These are phyloP conservation scores for Zootermopsis nevadensis DNA, from an alignment of 2,888 invertebrate genomes.

Conservation along the genomic window DNA sequence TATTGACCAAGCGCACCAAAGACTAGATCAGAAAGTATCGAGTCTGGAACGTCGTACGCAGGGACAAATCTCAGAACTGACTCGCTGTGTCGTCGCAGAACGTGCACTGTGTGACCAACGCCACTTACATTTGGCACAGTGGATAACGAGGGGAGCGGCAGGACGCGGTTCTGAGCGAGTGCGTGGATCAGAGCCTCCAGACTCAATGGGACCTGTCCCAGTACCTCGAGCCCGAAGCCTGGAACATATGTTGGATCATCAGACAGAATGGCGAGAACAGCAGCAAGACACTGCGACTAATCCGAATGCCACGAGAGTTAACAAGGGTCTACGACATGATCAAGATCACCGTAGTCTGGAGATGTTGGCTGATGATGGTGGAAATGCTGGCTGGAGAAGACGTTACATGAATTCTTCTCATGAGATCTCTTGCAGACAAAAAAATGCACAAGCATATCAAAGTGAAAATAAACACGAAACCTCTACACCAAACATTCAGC, in stretches of 20 bases:
- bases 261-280: constrained; percentile 57
- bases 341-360: constrained; percentile 40
- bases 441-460: constrained; percentile 15
- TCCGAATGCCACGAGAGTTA: not conserved
- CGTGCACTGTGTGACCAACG: constrained; percentile 72
- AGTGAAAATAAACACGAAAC: not conserved
- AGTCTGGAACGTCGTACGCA: constrained; percentile 80
- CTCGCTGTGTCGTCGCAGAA: constrained; percentile 74
- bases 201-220: constrained; percentile 65
- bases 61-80: constrained; percentile 77
- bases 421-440: constrained; percentile 33
- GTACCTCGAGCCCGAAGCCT: constrained; percentile 77
- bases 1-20: constrained; percentile 83
- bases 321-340: not conserved
- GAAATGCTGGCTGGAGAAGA: constrained; percentile 40
- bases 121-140: constrained; percentile 76
- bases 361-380: constrained; percentile 41
- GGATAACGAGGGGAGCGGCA: constrained; percentile 73
- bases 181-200: constrained; percentile 63
- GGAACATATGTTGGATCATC: constrained; percentile 71
- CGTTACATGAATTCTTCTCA: constrained; percentile 38
- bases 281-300: not conserved
- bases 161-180: constrained; percentile 69
- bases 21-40: constrained; percentile 83
- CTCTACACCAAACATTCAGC: not conserved